A percentile compares a stretch with the other conserved stretches of the same genome.
These are phyloP conservation scores for Suricata suricatta DNA, from an alignment of 2,113 vertebrate species.

Conservation along the genomic window DNA sequence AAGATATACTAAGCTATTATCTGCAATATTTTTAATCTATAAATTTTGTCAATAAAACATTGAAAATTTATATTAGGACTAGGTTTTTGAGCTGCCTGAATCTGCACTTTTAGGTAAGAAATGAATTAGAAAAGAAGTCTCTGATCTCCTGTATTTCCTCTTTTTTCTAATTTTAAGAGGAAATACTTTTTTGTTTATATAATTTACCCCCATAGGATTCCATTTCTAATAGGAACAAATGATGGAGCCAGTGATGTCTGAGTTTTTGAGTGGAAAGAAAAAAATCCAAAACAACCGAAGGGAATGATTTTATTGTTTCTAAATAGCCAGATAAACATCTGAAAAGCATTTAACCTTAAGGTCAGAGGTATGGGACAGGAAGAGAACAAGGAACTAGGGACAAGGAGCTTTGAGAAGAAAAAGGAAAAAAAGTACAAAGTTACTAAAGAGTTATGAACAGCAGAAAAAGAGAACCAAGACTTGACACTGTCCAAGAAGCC, in stretches of 20 bases:
- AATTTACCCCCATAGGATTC: background rate
- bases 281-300: background rate
- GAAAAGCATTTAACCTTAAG: background rate
- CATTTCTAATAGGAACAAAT: background rate
- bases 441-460: background rate
- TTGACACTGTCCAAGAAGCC: background rate
- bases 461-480: background rate
- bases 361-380: background rate
- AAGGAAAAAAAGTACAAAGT: background rate
- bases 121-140: background rate
- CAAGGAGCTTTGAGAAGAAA: conserved; percentile 11
- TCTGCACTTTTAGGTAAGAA: background rate
- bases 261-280: background rate
- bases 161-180: background rate
- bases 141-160: background rate
- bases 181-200: background rate
- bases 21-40: conserved; percentile 15
- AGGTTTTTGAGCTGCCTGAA: background rate
- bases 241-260: background rate
- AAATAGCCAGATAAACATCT: background rate
- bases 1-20: background rate
- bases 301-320: background rate
- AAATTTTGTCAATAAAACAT: background rate
- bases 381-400: background rate
- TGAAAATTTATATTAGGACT: background rate